Evolutionary conservation across 92 coral and sea anemone genomes (phyloP).

Genomic region (Epizoanthus illoricatus): DNA sequence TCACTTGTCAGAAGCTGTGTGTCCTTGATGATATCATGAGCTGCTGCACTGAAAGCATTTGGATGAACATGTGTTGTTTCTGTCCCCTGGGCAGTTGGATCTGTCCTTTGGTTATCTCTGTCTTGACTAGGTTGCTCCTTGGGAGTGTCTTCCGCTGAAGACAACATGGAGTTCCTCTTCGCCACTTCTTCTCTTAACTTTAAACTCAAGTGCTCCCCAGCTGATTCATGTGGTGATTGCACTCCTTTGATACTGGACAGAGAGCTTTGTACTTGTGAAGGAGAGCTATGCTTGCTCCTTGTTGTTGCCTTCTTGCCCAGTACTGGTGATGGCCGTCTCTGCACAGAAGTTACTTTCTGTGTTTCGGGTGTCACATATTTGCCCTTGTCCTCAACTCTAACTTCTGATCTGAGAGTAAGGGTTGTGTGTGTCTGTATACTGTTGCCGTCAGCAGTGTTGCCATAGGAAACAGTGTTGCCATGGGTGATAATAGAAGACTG

Average conservation of each 20-base stretch:
- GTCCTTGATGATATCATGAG: neutral
- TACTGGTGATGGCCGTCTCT: conserved; percentile 22
- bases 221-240: conserved; percentile 5
- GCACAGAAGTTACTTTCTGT: neutral
- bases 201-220: neutral
- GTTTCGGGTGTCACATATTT: neutral
- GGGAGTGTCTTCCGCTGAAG: neutral
- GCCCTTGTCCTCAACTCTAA: neutral
- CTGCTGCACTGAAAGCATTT: neutral
- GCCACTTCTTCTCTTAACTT: conserved; percentile 36
- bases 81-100: conserved; percentile 18
- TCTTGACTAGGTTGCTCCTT: conserved; percentile 6
- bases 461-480: neutral
- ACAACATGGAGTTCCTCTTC: neutral
- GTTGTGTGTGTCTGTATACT: no score
- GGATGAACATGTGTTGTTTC: conserved; percentile 16
- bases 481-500: conserved; percentile 7
- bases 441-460: neutral
- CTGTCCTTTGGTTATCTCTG: conserved; percentile 33
- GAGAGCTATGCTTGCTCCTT: neutral
- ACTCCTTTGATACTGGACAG: neutral
- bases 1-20: neutral
- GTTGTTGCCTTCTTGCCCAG: conserved; percentile 19
- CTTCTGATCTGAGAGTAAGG: conserved; percentile 7
- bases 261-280: neutral